Evolutionary conservation across 1,140 invertebrate genomes (phyloP).

Genomic region (Drosophila tsacasi): DNA sequence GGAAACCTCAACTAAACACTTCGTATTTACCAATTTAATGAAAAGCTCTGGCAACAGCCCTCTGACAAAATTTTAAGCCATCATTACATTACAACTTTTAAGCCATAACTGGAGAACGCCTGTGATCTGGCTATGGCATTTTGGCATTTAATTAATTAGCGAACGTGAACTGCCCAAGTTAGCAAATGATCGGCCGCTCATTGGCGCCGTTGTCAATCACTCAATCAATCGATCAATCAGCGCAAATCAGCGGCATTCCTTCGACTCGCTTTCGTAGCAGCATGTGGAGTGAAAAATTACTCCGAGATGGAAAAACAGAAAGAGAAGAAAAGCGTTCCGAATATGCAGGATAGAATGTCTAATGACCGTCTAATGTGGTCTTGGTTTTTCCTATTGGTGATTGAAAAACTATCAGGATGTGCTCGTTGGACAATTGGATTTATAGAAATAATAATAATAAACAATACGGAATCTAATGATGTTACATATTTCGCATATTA

Average conservation of each 20-base stretch:
- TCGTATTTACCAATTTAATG: conserved; percentile 23
- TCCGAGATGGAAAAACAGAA: conserved; percentile 35
- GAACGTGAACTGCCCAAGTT: conserved; percentile 61
- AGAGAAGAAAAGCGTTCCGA: conserved; percentile 59
- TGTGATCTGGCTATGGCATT: conserved; percentile 61
- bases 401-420: conserved; percentile 9
- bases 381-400: background rate
- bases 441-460: background rate
- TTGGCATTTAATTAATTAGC: conserved; percentile 76
- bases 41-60: conserved; percentile 26
- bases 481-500: no score
- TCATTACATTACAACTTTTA: conserved; percentile 28
- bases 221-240: conserved; percentile 81
- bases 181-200: conserved; percentile 54
- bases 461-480: no score
- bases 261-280: conserved; percentile 46
- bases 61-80: conserved; percentile 13
- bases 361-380: conserved; percentile 30
- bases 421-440: background rate
- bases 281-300: conserved; percentile 77
- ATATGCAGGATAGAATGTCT: conserved; percentile 65
- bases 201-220: conserved; percentile 83
- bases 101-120: conserved; percentile 15
- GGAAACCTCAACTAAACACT: background rate
- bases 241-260: conserved; percentile 64